These are phyloP conservation scores for Sarotherodon lohbergeri DNA, from an alignment of 2,113 vertebrate genomes.

Conservation along the genomic window DNA sequence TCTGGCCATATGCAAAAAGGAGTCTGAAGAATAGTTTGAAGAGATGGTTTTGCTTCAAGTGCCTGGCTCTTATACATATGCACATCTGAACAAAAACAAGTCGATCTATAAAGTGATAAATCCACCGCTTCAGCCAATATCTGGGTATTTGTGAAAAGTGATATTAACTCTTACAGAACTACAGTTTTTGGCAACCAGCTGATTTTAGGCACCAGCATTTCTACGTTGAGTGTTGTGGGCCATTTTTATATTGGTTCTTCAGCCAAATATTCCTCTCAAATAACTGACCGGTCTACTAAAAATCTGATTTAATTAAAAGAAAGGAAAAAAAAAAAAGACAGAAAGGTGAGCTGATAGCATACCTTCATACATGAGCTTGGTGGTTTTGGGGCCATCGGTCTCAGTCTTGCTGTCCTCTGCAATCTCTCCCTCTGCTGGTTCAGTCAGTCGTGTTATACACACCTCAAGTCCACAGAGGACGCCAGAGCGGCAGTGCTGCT, in stretches of 20 bases:
- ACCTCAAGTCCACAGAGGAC: conserved; percentile 88
- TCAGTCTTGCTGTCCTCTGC: conserved; percentile 84
- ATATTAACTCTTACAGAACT: not conserved
- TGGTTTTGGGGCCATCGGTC: conserved; percentile 78
- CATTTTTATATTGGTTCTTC: not conserved
- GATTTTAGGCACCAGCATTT: not conserved
- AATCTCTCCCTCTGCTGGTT: conserved; percentile 78
- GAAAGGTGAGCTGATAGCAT: not conserved
- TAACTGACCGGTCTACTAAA: not conserved
- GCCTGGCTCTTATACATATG: not conserved
- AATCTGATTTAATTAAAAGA: not conserved
- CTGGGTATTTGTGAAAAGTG: not conserved
- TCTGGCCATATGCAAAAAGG: not conserved
- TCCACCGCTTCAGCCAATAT: not conserved
- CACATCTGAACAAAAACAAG: not conserved
- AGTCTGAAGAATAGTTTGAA: not conserved
- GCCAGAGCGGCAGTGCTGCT: conserved; percentile 85
- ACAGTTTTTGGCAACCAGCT: not conserved
- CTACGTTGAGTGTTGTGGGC: not conserved
- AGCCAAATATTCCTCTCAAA: not conserved
- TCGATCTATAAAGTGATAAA: not conserved
- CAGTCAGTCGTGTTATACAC: conserved; percentile 83
- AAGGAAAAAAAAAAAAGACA: not conserved
- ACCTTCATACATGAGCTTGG: conserved; percentile 97
- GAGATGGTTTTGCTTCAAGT: not conserved